phyloP scores from a whole-genome alignment of 2,888 invertebrate genomes.

The Cordilura impudica region DNA sequence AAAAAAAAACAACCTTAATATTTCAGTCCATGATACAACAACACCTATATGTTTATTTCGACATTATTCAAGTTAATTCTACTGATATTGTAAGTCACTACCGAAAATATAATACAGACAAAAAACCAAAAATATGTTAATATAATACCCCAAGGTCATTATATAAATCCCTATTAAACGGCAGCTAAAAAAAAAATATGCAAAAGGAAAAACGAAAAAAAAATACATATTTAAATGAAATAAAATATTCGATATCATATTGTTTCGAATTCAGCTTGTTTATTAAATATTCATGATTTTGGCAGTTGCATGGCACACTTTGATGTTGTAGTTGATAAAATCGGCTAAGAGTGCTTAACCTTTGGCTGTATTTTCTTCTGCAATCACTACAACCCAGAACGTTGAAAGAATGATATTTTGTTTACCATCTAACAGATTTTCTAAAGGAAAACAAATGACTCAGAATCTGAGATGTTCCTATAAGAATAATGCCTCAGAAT shows the following conservation, averaged over 20 bases:
- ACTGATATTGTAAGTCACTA: background rate
- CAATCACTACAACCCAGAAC: too few species aligned
- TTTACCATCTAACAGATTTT: too few species aligned
- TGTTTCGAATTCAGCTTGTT: background rate
- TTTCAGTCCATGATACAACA: background rate
- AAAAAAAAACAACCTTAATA: too few species aligned
- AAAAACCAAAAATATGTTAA: too few species aligned
- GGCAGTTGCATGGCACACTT: background rate
- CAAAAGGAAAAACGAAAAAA: background rate
- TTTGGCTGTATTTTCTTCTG: background rate
- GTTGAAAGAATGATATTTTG: too few species aligned
- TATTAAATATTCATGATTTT: slow-evolving; percentile 13
- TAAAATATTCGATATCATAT: background rate
- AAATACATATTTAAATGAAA: background rate
- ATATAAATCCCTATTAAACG: slow-evolving; percentile 5
- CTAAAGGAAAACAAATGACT: too few species aligned
- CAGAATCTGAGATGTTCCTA: too few species aligned
- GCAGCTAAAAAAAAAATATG: background rate
- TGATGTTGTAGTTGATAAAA: background rate
- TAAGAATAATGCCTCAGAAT: too few species aligned
- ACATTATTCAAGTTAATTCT: background rate
- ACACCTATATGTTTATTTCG: background rate
- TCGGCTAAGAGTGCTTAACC: background rate
- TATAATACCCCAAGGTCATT: slow-evolving; percentile 24
- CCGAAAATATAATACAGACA: too few species aligned